Percentiles rank a stretch among this genome's conserved stretches.
phyloP scores from a whole-genome alignment of 2,797 vertebrate species.

The Pelobates cultripes region DNA sequence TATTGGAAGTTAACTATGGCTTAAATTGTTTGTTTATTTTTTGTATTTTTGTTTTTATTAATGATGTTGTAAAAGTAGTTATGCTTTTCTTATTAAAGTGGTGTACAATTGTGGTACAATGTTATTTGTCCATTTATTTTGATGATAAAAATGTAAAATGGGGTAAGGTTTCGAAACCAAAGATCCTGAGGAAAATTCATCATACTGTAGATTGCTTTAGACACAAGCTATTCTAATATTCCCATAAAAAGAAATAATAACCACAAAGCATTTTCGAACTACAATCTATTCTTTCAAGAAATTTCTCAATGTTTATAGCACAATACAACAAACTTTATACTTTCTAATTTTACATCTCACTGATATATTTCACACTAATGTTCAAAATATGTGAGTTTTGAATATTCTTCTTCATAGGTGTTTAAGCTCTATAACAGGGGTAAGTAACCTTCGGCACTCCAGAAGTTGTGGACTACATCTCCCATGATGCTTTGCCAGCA shows the following conservation, averaged over 20 bases:
- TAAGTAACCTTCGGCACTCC: too few relatives aligned
- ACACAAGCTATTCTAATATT: background rate
- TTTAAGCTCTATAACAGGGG: too few relatives aligned
- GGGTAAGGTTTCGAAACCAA: background rate
- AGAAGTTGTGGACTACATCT: too few relatives aligned
- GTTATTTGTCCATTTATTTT: slow-evolving; percentile 22
- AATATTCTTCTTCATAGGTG: too few relatives aligned
- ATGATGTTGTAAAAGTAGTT: slow-evolving; percentile 34
- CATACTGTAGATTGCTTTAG: background rate
- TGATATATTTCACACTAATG: background rate
- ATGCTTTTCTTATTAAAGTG: slow-evolving; percentile 2
- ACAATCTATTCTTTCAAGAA: background rate
- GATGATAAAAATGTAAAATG: slow-evolving; percentile 16
- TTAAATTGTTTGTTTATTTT: background rate
- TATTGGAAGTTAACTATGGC: background rate
- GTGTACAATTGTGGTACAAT: background rate
- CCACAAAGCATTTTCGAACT: background rate
- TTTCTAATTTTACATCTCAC: background rate
- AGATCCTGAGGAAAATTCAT: background rate
- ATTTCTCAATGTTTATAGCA: background rate
- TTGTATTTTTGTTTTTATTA: slow-evolving; percentile 9
- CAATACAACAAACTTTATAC: background rate
- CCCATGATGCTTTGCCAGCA: too few relatives aligned
- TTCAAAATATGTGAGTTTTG: background rate
- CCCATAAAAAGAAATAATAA: background rate